phyloP scores from a whole-genome alignment of 1,140 invertebrate genomes.

The Microplitis demolitor region DNA sequence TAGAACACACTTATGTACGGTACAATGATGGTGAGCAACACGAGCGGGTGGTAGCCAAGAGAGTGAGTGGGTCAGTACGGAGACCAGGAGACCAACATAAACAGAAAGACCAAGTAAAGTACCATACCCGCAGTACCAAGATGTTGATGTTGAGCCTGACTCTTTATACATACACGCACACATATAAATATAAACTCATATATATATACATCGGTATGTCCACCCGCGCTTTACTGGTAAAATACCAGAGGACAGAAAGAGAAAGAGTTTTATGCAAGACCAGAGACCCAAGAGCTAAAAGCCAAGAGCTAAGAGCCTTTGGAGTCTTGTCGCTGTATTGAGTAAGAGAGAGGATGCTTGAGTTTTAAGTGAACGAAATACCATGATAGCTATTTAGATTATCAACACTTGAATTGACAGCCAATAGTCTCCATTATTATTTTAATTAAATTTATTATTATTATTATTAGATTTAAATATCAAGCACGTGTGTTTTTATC shows the following conservation, averaged over 20 bases:
- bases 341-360: too few species aligned
- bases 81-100: not conserved
- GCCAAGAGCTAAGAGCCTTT: not conserved
- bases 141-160: too few species aligned
- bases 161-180: not conserved
- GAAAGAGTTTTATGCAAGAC: not conserved
- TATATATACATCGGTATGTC: not conserved
- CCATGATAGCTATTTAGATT: too few species aligned
- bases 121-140: not conserved
- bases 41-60: conserved; percentile 8
- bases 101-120: not conserved
- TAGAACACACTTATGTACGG: not conserved
- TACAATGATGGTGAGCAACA: not conserved
- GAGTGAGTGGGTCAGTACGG: conserved; percentile 15
- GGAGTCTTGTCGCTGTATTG: too few species aligned
- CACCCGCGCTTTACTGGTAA: conserved; percentile 5
- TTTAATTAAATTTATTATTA: too few species aligned
- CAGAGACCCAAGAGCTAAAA: not conserved
- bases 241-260: conserved; percentile 1
- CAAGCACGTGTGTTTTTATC: too few species aligned
- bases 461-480: too few species aligned
- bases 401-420: too few species aligned
- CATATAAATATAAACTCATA: not conserved
- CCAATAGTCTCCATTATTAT: too few species aligned
- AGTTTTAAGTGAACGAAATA: too few species aligned